Percentiles rank a stretch among this genome's conserved stretches.
Conservation (phyloP, 2,113 vertebrate species). For the Cricetomys ansorgei region DNA sequence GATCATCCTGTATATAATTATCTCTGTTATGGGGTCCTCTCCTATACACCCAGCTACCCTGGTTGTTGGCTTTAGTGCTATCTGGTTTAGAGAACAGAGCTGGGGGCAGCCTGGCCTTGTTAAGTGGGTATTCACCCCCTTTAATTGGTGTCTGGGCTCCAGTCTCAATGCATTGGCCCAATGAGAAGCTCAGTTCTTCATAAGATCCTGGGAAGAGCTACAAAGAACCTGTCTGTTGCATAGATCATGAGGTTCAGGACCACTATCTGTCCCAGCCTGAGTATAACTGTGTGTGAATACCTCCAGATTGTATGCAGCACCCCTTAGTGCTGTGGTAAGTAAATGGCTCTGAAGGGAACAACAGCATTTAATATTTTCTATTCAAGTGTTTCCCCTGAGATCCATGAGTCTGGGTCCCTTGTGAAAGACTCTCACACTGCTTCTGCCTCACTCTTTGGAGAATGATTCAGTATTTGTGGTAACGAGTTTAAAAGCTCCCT, state of each 20-base stretch:
- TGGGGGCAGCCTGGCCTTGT: rapidly evolving
- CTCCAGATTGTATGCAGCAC: rapidly evolving
- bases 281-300: rapidly evolving
- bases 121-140: no score
- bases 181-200: background rate
- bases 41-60: no score
- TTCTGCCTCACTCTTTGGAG: background rate
- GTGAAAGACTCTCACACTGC: rapidly evolving
- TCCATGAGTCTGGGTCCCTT: rapidly evolving
- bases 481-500: background rate
- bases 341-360: background rate
- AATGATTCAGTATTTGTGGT: no score
- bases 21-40: background rate
- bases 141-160: background rate
- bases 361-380: rapidly evolving
- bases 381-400: background rate
- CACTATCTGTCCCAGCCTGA: background rate
- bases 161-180: background rate
- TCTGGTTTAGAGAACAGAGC: background rate
- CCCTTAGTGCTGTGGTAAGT: no score
- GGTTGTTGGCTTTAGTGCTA: rapidly evolving
- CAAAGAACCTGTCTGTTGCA: rapidly evolving
- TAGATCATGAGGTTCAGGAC: rapidly evolving
- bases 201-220: background rate
- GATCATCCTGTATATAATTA: no score